Conservation (phyloP, 2,888 invertebrate genomes). For the Phalera bucephala region DNA sequence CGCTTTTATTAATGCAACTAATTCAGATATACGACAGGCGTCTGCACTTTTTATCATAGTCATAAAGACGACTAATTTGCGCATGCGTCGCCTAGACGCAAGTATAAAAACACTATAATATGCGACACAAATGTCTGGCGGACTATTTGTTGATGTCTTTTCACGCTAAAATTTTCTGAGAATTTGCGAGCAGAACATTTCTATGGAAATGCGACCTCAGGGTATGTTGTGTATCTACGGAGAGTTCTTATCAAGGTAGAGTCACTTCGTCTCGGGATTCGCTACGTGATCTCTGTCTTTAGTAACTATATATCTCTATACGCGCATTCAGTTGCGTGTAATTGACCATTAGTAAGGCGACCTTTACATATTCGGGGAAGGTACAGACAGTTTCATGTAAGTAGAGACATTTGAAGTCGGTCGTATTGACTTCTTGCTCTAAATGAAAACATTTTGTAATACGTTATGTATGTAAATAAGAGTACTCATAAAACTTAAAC, state of each 20-base stretch:
- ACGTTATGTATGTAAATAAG: too few relatives aligned
- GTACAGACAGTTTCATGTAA: too few relatives aligned
- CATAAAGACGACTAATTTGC: slow-evolving; percentile 6
- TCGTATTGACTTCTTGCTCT: too few relatives aligned
- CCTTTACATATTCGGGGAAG: too few relatives aligned
- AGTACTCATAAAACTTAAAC: too few relatives aligned
- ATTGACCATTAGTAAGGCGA: too few relatives aligned
- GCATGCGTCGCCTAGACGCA: slow-evolving; percentile 23
- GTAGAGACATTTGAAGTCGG: too few relatives aligned
- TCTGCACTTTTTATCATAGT: neutral
- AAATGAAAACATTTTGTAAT: too few relatives aligned
- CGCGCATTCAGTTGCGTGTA: neutral
- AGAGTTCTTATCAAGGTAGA: neutral
- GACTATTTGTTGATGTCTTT: slow-evolving; percentile 14
- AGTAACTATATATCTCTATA: neutral
- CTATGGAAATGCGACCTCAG: slow-evolving; percentile 3
- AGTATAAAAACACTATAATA: slow-evolving; percentile 20
- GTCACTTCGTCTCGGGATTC: neutral
- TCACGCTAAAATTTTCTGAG: slow-evolving; percentile 7
- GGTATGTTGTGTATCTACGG: neutral
- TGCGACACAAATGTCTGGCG: slow-evolving; percentile 15
- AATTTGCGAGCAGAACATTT: slow-evolving; percentile 12
- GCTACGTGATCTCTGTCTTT: neutral
- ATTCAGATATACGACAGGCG: neutral
- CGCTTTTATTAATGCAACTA: neutral